Base-by-base conservation (phyloP, 2,113 vertebrate species). In the Macrotis lagotis region DNA sequence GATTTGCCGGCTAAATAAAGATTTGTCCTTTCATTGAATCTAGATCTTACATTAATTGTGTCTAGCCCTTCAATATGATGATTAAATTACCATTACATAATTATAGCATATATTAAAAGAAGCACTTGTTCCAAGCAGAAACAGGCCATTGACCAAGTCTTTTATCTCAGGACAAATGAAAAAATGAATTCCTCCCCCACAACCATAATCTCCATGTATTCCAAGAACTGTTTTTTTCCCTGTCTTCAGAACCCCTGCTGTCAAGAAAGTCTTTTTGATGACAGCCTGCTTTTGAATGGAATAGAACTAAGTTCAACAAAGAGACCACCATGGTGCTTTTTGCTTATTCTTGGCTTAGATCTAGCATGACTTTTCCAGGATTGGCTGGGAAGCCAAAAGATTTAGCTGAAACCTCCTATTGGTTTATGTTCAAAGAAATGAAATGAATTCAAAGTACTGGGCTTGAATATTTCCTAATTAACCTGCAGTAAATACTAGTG, bases 401-500 rank as follows among this genome's bases (percentile, higher is more conserved):
- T 97, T 96, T 94, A 96, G 48, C 55, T 51, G 92, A 92, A 97
- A 49, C 53, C 94, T 24, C 94, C 94, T 51, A 91, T 1, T 3
- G 93, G 28, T 1, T 91, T 95, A 95, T 88, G 88, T 91, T 97
- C 94, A 96, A 97, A 97, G 96, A 94, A 92, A 94, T 90, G 96
- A 96, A 94, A 95, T 93, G 51, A 91, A 96, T 59, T 94, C 90
- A 95, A 44, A 83, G 26, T 83, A 83, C 6, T 83, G 16, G n/a
- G 91, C 90, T 83, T 91, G 93, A 97, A 92, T 48, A 11, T 90
- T 97, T 97, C 55, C 94, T 96, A 97, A 96, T 96, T 97, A 97
- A 97, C 91, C 96, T 7, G 0, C 24, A 95, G 94, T 44, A 95
- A 96, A 92, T 93, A 91, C 95, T 94, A 96, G 89, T 51, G 83